Evolutionary conservation across 2,797 vertebrate genomes (phyloP).

Genomic region (Microhierax caerulescens): DNA sequence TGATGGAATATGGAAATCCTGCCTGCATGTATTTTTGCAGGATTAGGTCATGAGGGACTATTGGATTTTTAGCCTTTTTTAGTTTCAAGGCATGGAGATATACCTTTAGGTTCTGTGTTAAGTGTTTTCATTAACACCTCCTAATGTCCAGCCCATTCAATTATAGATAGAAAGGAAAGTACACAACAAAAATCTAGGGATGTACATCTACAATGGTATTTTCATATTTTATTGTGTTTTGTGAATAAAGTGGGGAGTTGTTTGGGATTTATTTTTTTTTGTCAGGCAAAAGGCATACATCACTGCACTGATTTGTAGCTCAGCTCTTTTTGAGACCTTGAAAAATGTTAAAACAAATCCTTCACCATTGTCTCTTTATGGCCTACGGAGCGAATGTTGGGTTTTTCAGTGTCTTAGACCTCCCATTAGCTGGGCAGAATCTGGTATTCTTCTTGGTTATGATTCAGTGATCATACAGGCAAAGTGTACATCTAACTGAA

Average conservation of each 20-base stretch:
- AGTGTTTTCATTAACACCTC: neutral
- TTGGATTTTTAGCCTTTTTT: neutral
- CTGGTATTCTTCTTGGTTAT: slow-evolving; percentile 69
- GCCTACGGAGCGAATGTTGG: slow-evolving; percentile 46
- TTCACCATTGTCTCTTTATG: slow-evolving; percentile 64
- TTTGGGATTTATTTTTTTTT: neutral
- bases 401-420: slow-evolving; percentile 60
- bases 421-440: slow-evolving; percentile 46
- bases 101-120: neutral
- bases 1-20: neutral
- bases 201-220: neutral
- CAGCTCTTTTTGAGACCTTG: slow-evolving; percentile 39
- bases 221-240: neutral
- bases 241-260: neutral
- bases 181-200: neutral
- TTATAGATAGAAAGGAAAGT: neutral
- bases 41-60: neutral
- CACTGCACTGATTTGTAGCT: slow-evolving; percentile 37
- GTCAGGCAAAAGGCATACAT: neutral
- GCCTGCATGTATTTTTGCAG: neutral
- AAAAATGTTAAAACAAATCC: slow-evolving; percentile 66
- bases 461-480: slow-evolving; percentile 80
- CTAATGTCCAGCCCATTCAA: neutral
- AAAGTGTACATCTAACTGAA: slow-evolving; percentile 55
- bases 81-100: neutral